Evolutionary conservation across 2,113 vertebrate genomes (phyloP), one percentile per base, ranked within the genome.

Genomic region (Shinisaurus crocodilurus): DNA sequence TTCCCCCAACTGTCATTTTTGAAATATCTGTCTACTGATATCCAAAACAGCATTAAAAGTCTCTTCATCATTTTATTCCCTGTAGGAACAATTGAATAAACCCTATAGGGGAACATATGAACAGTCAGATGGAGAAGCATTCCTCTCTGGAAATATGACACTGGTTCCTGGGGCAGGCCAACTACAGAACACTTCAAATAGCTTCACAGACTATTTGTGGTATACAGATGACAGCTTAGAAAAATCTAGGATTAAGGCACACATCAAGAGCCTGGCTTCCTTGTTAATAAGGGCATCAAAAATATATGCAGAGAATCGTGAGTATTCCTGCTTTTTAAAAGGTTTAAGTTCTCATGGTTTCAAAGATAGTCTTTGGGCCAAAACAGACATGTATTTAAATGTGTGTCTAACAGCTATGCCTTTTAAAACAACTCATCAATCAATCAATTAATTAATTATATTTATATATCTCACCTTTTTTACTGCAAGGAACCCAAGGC

Each of bases 41-140:
- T 75, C 82, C 34, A 48, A 67, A 89, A 76, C 40, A 60, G 34
- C 82, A 89, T 74, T 82, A n/a, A 79, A 80, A 67, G 27, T 27
- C 15, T 87, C 85, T 60, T 40, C 27, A 25, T 45, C 27, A n/a
- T 79, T 67, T 15, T 15, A 32, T 69, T 40, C 13, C 13, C 16
- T 48, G 43, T 69, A 45, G 63, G 65, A 85, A 69, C 15, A 79
- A 79, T 45, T 29, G 25, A 79, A 79, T 29, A 29, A 79, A 45
- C 8, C 2, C 76, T 23, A 27, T 3, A 45, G 25, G 34, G 79
- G 40, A 85, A 85, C 82, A 89, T 75, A 83, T 18, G 54, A 48
- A 76, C 40, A 85, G 60, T 32, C 88, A 89, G 82, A 89, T 85
- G 81, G 81, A 76, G 40, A 89, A 63, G 25, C 40, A 67, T 77